Evolutionary conservation across 2,797 vertebrate species (phyloP).

Genomic region (Syngnathus rostellatus): DNA sequence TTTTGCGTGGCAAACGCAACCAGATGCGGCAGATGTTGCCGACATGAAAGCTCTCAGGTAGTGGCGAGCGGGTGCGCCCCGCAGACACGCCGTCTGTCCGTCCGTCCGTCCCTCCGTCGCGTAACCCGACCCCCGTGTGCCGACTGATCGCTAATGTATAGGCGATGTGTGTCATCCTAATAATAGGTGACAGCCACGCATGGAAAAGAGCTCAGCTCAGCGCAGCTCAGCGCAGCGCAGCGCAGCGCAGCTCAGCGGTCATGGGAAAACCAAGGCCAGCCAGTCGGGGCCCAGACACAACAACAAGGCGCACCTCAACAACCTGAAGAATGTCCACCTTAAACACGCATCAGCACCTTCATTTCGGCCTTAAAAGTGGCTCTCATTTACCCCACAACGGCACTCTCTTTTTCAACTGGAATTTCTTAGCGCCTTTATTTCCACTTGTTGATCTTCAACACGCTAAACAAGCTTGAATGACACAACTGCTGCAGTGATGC

Average conservation of each 20-base stretch:
- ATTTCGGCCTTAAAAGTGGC: background rate
- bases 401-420: too few relatives aligned
- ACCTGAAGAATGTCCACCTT: background rate
- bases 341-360: too few relatives aligned
- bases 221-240: too few relatives aligned
- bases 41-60: conserved; percentile 22
- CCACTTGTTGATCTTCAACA: too few relatives aligned
- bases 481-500: too few relatives aligned
- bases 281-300: conserved; percentile 49
- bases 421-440: too few relatives aligned
- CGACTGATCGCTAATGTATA: background rate
- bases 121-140: conserved; percentile 21
- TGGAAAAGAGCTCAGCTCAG: conserved; percentile 6
- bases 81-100: conserved; percentile 61
- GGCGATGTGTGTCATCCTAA: background rate
- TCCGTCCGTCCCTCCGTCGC: conserved; percentile 33
- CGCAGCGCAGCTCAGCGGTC: conserved; percentile 27
- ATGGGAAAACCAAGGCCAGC: conserved; percentile 39
- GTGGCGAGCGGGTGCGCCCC: conserved; percentile 45
- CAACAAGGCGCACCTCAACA: conserved; percentile 18
- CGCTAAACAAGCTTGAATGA: too few relatives aligned
- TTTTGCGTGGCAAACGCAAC: conserved; percentile 88
- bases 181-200: background rate
- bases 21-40: conserved; percentile 87
- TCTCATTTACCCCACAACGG: background rate